phyloP scores from a whole-genome alignment of 2,888 invertebrate genomes.

The Tanypteryx hageni region DNA sequence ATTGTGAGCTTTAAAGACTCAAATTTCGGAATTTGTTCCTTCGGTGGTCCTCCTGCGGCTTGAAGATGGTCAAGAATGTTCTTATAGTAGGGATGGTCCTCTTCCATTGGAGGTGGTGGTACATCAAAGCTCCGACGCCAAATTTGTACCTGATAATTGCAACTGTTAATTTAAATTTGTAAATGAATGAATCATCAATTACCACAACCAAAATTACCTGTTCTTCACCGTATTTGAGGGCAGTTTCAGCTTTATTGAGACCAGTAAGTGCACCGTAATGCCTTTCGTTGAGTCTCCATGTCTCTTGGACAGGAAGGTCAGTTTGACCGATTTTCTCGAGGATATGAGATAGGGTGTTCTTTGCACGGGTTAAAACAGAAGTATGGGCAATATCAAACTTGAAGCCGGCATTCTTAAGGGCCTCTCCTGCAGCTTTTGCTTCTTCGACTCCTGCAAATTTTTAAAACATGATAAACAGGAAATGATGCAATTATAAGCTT shows the following conservation, averaged over 20 bases:
- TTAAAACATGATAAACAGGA: not conserved
- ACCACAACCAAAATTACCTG: slow-evolving; percentile 77
- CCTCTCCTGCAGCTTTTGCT: slow-evolving; percentile 84
- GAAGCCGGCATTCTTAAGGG: slow-evolving; percentile 82
- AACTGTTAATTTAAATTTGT: not conserved
- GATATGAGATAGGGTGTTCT: slow-evolving; percentile 84
- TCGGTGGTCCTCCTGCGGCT: slow-evolving; percentile 84
- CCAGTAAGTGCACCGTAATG: slow-evolving; percentile 93
- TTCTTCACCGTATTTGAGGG: slow-evolving; percentile 89
- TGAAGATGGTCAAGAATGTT: slow-evolving; percentile 86
- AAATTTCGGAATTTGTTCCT: slow-evolving; percentile 86
- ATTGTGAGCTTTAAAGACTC: slow-evolving; percentile 91
- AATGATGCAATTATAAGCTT: not conserved
- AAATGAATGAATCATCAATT: not conserved
- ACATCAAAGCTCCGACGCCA: slow-evolving; percentile 92
- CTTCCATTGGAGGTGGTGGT: slow-evolving; percentile 89
- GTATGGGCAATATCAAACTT: slow-evolving; percentile 89
- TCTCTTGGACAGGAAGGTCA: slow-evolving; percentile 82
- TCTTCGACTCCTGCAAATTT: slow-evolving; percentile 80
- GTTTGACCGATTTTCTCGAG: slow-evolving; percentile 82
- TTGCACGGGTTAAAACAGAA: slow-evolving; percentile 87
- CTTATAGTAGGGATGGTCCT: slow-evolving; percentile 85
- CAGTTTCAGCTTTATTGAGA: slow-evolving; percentile 89
- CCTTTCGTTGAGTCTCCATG: slow-evolving; percentile 92
- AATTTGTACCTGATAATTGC: slow-evolving; percentile 81